Percentiles rank a stretch among this genome's conserved stretches.
phyloP scores from a whole-genome alignment of 2,888 invertebrate genomes.

The Patella depressa region DNA sequence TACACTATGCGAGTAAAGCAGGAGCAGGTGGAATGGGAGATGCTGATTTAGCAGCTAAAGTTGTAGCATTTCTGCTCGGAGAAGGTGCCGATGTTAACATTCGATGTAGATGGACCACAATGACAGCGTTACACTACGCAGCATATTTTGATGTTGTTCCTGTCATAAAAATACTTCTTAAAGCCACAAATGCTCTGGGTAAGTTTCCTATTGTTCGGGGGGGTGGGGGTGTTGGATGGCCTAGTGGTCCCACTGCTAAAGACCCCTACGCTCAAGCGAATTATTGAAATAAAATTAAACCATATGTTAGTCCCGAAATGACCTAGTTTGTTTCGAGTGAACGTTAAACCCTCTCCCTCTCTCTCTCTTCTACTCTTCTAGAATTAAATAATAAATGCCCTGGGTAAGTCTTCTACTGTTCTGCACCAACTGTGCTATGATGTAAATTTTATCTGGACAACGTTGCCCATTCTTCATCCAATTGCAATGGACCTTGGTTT shows the following conservation, averaged over 20 bases:
- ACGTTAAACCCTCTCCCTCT: no score
- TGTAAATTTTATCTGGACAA: background rate
- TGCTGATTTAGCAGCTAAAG: constrained; percentile 61
- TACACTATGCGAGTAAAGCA: constrained; percentile 74
- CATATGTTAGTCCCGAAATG: no score
- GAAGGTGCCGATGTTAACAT: constrained; percentile 72
- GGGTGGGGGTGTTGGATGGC: no score
- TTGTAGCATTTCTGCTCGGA: constrained; percentile 59
- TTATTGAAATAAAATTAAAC: no score
- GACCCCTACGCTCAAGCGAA: no score
- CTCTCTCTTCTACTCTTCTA: background rate
- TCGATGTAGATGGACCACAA: constrained; percentile 74
- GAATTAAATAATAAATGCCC: background rate
- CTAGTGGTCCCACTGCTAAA: no score
- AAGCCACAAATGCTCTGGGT: constrained; percentile 66
- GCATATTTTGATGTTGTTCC: constrained; percentile 73
- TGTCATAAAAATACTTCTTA: constrained; percentile 69
- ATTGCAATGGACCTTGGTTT: no score
- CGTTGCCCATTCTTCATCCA: no score
- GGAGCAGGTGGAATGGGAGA: constrained; percentile 73
- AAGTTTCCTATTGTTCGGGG: constrained; percentile 9
- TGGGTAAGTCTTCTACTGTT: no score
- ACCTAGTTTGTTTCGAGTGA: no score
- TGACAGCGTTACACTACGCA: constrained; percentile 74
- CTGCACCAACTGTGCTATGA: background rate